A percentile compares a stretch with the other conserved stretches of the same genome.
phyloP scores from a whole-genome alignment of 2,888 invertebrate species.

The Diplazon laetatorius region DNA sequence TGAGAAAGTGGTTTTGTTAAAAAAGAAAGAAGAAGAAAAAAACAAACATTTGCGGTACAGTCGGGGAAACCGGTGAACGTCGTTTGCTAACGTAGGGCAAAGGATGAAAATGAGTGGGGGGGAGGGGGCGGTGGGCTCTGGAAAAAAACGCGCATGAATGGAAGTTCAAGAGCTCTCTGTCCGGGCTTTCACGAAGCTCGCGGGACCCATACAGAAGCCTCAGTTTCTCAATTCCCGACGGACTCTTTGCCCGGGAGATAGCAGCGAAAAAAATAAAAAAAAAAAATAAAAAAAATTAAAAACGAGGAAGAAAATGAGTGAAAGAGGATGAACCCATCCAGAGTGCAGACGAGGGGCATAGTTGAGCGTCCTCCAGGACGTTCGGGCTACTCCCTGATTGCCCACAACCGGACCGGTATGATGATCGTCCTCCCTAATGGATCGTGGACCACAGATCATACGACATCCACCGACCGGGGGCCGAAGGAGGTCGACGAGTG shows the following conservation, averaged over 20 bases:
- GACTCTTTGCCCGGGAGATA: constrained; percentile 13
- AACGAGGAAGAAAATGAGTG: background rate
- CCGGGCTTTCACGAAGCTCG: constrained; percentile 68
- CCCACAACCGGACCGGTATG: background rate
- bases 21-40: constrained; percentile 38
- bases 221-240: constrained; percentile 61
- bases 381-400: background rate
- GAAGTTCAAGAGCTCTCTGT: constrained; percentile 71
- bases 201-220: constrained; percentile 48
- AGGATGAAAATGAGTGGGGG: constrained; percentile 58
- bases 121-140: no score
- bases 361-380: background rate
- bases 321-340: no score
- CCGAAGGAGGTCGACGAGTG: no score
- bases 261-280: no score
- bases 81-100: constrained; percentile 43
- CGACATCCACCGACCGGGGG: no score
- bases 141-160: constrained; percentile 75
- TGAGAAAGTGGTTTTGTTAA: constrained; percentile 65
- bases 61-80: constrained; percentile 18
- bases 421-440: no score
- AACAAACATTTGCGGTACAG: no score
- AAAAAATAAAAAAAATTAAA: no score
- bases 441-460: no score
- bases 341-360: background rate